Conservation (phyloP, 2,797 vertebrate genomes). For the Falco columbarius region DNA sequence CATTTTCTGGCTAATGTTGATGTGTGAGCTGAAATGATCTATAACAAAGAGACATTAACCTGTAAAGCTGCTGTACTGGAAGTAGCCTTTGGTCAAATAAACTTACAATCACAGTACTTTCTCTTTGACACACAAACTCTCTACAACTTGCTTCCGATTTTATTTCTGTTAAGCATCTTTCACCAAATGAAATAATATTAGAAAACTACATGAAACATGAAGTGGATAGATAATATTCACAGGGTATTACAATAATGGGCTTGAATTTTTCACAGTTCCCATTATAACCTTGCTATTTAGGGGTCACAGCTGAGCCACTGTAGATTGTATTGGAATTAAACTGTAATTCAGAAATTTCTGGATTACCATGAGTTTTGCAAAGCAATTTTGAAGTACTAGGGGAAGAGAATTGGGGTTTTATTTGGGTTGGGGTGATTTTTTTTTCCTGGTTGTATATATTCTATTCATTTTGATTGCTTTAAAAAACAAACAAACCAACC, state of each 20-base stretch:
- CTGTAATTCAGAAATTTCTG: neutral
- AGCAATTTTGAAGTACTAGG: neutral
- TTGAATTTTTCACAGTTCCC: neutral
- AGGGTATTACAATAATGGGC: neutral
- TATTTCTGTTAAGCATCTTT: neutral
- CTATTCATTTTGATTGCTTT: neutral
- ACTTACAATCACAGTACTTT: neutral
- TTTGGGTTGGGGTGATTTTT: neutral
- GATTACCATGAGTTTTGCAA: neutral
- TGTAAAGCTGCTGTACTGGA: neutral
- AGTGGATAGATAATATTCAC: neutral
- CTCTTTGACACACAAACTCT: neutral
- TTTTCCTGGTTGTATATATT: neutral
- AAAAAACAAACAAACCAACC: neutral
- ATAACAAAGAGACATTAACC: neutral
- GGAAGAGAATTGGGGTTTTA: neutral
- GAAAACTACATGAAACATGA: conserved; percentile 2
- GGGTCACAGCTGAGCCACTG: neutral
- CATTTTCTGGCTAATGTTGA: neutral
- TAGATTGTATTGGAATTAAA: neutral
- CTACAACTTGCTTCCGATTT: neutral
- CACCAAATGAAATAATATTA: neutral
- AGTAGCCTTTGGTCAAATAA: neutral
- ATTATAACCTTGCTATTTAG: neutral
- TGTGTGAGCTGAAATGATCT: neutral